These are phyloP conservation scores for Acrossocheilus wenchowensis DNA, from an alignment of 2,797 vertebrate species.

Conservation along the genomic window DNA sequence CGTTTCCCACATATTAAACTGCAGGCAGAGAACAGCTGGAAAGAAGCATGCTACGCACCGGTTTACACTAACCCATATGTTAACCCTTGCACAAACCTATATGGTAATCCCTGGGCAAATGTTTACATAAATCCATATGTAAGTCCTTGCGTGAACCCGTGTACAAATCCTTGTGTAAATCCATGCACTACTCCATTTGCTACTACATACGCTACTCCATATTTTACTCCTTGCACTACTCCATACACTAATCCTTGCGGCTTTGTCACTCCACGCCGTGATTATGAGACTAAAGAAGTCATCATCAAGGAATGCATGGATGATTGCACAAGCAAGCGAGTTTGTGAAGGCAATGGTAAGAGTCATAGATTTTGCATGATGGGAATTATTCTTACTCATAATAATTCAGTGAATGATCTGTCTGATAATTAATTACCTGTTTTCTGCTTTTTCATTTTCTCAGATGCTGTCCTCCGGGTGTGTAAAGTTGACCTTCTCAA, in stretches of 20 bases:
- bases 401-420: not conserved
- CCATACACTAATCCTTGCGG: not conserved
- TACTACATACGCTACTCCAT: not conserved
- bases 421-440: too few species aligned
- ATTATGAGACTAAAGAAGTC: conserved; percentile 12
- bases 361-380: not conserved
- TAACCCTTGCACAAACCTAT: too few species aligned
- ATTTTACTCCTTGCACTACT: not conserved
- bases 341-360: not conserved
- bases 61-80: too few species aligned
- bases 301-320: not conserved
- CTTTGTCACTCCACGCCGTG: not conserved
- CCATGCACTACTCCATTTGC: not conserved
- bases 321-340: not conserved
- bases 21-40: too few species aligned
- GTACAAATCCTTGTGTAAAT: too few species aligned
- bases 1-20: too few species aligned
- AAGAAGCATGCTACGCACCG: too few species aligned
- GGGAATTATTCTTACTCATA: not conserved
- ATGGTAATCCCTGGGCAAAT: not conserved
- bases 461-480: too few species aligned
- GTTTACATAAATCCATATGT: not conserved
- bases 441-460: too few species aligned
- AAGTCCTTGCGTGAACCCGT: not conserved
- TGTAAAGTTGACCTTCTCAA: too few species aligned